Percentiles rank a stretch among this genome's conserved stretches.
These are phyloP conservation scores for Aplodontia rufa DNA, from an alignment of 2,113 vertebrate species.

Conservation along the genomic window DNA sequence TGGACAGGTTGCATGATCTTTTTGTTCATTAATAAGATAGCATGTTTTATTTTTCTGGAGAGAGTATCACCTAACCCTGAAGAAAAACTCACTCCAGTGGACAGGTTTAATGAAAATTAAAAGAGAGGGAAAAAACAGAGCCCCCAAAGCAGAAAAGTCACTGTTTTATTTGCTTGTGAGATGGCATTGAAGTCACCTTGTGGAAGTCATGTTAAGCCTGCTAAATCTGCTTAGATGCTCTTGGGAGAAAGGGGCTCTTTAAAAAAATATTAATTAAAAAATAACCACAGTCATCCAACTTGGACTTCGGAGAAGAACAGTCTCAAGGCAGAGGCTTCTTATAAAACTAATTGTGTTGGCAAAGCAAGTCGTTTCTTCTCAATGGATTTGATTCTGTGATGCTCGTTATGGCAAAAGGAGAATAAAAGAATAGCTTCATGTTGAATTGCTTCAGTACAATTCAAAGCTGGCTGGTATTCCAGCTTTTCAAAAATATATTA, in stretches of 20 bases:
- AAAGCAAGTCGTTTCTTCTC: slow-evolving; percentile 64
- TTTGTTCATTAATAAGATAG: slow-evolving; percentile 29
- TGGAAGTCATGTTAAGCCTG: slow-evolving; percentile 46
- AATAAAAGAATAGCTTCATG: slow-evolving; percentile 28
- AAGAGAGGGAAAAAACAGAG: background rate
- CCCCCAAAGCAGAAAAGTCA: background rate
- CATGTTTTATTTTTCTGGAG: background rate
- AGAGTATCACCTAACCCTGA: background rate
- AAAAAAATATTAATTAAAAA: slow-evolving; percentile 69
- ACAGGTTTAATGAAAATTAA: background rate
- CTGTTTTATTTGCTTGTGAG: background rate
- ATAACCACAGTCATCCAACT: slow-evolving; percentile 53
- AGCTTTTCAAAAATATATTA: background rate
- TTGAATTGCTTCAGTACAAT: background rate
- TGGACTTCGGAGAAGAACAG: slow-evolving; percentile 77
- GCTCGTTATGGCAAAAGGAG: background rate
- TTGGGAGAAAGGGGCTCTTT: slow-evolving; percentile 38
- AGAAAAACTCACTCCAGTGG: background rate
- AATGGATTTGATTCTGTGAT: slow-evolving; percentile 56
- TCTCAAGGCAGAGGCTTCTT: slow-evolving; percentile 68
- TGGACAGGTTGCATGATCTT: background rate
- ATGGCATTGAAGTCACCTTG: slow-evolving; percentile 10
- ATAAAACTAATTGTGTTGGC: slow-evolving; percentile 75
- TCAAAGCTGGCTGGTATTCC: background rate
- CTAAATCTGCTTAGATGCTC: slow-evolving; percentile 52